These are phyloP conservation scores for Epizoanthus rinbou DNA, from an alignment of 92 coral and sea anemone species.

Conservation along the genomic window DNA sequence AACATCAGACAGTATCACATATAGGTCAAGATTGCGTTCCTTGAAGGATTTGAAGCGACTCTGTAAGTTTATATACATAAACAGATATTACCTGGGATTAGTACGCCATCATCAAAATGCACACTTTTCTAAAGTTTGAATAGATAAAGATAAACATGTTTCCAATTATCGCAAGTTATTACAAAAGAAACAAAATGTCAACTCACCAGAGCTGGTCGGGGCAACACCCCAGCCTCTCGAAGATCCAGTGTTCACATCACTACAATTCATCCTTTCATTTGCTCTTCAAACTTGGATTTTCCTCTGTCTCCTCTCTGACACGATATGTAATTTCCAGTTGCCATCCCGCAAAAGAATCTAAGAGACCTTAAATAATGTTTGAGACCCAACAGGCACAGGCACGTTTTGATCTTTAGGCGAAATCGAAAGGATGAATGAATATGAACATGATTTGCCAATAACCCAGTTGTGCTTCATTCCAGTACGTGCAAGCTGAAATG, in stretches of 20 bases:
- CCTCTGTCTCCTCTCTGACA: not conserved
- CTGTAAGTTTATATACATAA: too few relatives aligned
- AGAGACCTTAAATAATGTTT: not conserved
- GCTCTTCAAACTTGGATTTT: not conserved
- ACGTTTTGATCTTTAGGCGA: not conserved
- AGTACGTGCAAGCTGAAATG: constrained; percentile 7
- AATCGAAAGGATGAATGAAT: not conserved
- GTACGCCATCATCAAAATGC: too few relatives aligned
- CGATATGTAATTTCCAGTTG: too few relatives aligned
- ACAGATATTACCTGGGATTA: too few relatives aligned
- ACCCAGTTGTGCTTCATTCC: not conserved
- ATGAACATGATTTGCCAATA: not conserved
- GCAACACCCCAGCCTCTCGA: constrained; percentile 5
- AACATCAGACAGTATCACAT: too few relatives aligned
- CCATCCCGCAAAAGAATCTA: not conserved
- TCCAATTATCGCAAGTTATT: too few relatives aligned
- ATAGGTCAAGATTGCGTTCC: too few relatives aligned
- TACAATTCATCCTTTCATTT: not conserved
- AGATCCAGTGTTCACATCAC: not conserved
- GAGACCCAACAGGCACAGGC: not conserved
- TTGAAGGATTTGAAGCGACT: too few relatives aligned
- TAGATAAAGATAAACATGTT: too few relatives aligned
- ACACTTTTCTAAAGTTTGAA: too few relatives aligned
- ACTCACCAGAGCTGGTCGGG: not conserved
- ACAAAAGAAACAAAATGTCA: too few relatives aligned